Evolutionary conservation across 2,113 vertebrate genomes (phyloP), one percentile per base, ranked within the genome.

Genomic region (Phrynosoma blainvillii): DNA sequence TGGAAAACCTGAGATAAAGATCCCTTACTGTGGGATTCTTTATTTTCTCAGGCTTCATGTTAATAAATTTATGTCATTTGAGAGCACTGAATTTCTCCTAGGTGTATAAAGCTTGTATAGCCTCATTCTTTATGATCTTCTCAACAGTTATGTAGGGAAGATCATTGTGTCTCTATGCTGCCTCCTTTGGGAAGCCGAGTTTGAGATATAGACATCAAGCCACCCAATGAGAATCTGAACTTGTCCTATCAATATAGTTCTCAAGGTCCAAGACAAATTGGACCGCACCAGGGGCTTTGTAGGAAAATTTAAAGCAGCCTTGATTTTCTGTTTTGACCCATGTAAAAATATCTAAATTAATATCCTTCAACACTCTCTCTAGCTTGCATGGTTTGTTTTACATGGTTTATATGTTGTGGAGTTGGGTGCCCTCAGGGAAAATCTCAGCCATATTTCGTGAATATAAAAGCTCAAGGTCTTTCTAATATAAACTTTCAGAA

Each of bases 401-500:
- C 36, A 76, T 71, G 40, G 20, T 85, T 91, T 89, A 8, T 6
- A 0, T 9, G 1, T 74, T 52, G 74, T 59, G 16, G 40, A 54
- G 18, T 36, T 82, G 27, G 65, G 12, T 89, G 79, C 70, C 14
- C 54, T 87, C 13, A 83, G 16, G 71, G 85, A 81, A 52, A 81
- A 75, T 54, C 75, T 36, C 16, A n/a, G 32, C 8, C 73, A 18
- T 78, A n/a, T 87, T 80, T 76, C 85, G 68, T 87, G 83, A 89
- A 90, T 87, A 81, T 66, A 52, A 77, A 47, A 66, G 3, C 80
- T 86, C 36, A 47, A 82, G 78, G 79, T 89, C 73, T 77, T 81
- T 86, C 42, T 77, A 89, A 86, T 77, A 76, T 70, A 89, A 86
- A 89, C 84, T 89, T 85, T 79, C 65, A 75, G 74, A 89, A 86